These are phyloP conservation scores for Sturmia bella DNA, from an alignment of 2,888 invertebrate genomes.

Conservation along the genomic window DNA sequence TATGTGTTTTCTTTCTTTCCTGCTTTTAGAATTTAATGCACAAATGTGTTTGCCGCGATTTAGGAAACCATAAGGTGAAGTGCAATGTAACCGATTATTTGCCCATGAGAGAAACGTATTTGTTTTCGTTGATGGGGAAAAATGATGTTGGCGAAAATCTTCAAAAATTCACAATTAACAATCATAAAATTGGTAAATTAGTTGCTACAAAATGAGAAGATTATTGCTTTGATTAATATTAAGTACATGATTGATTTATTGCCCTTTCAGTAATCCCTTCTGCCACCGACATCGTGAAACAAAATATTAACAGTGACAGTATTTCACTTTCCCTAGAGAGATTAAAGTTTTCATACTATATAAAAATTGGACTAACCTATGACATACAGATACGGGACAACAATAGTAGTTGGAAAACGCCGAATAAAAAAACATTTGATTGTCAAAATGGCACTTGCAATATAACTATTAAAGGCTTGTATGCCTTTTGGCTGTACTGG, in stretches of 20 bases:
- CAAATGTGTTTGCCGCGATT: slow-evolving; percentile 40
- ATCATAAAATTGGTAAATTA: slow-evolving; percentile 81
- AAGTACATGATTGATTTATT: neutral
- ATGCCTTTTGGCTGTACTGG: slow-evolving; percentile 58
- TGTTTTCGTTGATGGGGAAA: slow-evolving; percentile 83
- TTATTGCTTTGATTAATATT: neutral
- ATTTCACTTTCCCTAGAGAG: slow-evolving; percentile 72
- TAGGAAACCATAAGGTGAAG: slow-evolving; percentile 37
- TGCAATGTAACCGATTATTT: slow-evolving; percentile 59
- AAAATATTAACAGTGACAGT: slow-evolving; percentile 72
- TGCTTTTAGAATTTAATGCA: slow-evolving; percentile 56
- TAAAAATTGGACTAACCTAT: slow-evolving; percentile 69
- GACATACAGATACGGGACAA: slow-evolving; percentile 70
- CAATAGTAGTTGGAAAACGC: slow-evolving; percentile 83
- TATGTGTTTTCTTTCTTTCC: slow-evolving; percentile 14
- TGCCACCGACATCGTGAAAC: slow-evolving; percentile 69
- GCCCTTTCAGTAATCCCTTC: slow-evolving; percentile 72
- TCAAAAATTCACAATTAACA: slow-evolving; percentile 84
- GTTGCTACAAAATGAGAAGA: no score
- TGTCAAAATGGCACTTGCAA: slow-evolving; percentile 75
- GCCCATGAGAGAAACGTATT: slow-evolving; percentile 78
- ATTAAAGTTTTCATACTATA: slow-evolving; percentile 69
- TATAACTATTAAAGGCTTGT: slow-evolving; percentile 47
- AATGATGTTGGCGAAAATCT: slow-evolving; percentile 85
- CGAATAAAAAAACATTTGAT: slow-evolving; percentile 83